phyloP scores from a whole-genome alignment of 37 sponge, comb jelly and placozoan species.

The Amphimedon queenslandica region DNA sequence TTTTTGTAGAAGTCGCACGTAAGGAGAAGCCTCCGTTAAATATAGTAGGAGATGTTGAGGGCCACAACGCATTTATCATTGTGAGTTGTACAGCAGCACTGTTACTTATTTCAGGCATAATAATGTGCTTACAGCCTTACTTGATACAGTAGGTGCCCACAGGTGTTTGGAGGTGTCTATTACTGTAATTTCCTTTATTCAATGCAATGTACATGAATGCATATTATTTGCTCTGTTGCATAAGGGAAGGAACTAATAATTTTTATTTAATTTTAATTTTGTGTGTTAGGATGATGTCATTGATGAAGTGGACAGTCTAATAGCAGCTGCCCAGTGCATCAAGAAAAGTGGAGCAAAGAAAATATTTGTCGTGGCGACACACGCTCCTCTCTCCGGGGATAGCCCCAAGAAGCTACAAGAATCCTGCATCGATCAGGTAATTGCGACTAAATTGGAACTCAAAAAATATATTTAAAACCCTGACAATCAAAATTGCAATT shows the following conservation, averaged over 20 bases:
- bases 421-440: slow-evolving; percentile 82
- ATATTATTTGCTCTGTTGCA: no score
- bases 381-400: slow-evolving; percentile 74
- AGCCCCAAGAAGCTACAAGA: slow-evolving; percentile 55
- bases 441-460: no score
- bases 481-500: no score
- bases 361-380: slow-evolving; percentile 89
- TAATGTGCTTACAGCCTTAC: no score
- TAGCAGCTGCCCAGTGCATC: slow-evolving; percentile 83
- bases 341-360: slow-evolving; percentile 89
- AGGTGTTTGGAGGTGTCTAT: no score
- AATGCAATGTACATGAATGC: no score
- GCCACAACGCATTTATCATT: slow-evolving; percentile 75
- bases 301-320: slow-evolving; percentile 85
- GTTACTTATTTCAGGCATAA: no score
- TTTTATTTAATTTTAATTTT: no score
- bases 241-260: no score
- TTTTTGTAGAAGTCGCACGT: background rate
- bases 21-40: slow-evolving; percentile 76
- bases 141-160: no score
- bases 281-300: slow-evolving; percentile 81
- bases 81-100: slow-evolving; percentile 60
- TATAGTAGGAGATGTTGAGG: slow-evolving; percentile 92
- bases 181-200: no score
- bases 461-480: no score